These are phyloP conservation scores for Amiota communis DNA, from an alignment of 2,888 invertebrate species.

Conservation along the genomic window DNA sequence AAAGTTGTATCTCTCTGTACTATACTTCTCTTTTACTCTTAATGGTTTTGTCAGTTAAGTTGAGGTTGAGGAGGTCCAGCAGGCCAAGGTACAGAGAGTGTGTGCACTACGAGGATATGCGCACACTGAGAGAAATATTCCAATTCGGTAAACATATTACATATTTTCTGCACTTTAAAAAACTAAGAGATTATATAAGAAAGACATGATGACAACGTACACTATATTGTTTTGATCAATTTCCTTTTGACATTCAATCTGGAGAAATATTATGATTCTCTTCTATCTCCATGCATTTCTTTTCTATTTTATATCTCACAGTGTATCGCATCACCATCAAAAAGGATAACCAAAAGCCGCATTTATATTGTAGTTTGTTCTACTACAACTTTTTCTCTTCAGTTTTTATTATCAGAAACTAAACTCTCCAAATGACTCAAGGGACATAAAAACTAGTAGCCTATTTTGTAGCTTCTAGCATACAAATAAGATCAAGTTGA, in stretches of 20 bases:
- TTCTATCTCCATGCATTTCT: no score
- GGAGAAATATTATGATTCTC: no score
- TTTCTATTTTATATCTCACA: not conserved
- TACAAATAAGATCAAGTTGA: slow-evolving; percentile 49
- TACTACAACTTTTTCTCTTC: slow-evolving; percentile 41
- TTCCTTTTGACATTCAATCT: no score
- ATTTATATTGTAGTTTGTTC: not conserved
- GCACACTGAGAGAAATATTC: slow-evolving; percentile 20
- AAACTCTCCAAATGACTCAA: slow-evolving; percentile 50
- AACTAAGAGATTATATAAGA: no score
- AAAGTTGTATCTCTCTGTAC: no score
- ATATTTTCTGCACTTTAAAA: not conserved
- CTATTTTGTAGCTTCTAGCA: slow-evolving; percentile 31
- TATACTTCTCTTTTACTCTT: no score
- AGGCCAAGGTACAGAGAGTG: no score
- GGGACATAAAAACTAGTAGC: slow-evolving; percentile 45
- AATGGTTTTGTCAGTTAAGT: no score
- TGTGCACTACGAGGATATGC: slow-evolving; percentile 28
- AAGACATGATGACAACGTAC: no score
- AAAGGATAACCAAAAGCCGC: slow-evolving; percentile 8
- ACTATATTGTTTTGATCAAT: no score
- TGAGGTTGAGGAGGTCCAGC: not conserved
- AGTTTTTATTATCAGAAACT: slow-evolving; percentile 56
- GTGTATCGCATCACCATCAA: slow-evolving; percentile 6
- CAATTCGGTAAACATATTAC: not conserved